These are phyloP conservation scores for Slavum lentiscoides DNA, from an alignment of 2,888 invertebrate genomes.

Conservation along the genomic window DNA sequence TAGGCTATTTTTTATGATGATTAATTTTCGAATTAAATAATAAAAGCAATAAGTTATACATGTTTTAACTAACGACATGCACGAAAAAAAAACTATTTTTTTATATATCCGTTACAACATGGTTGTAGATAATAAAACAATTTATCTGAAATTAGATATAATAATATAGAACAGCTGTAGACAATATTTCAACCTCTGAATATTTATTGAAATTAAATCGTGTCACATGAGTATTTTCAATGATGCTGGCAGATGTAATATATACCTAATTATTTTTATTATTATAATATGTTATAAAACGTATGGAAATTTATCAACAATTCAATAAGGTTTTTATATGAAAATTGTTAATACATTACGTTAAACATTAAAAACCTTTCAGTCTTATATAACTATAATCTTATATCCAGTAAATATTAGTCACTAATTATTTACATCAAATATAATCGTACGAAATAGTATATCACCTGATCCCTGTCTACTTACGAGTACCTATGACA, in stretches of 20 bases:
- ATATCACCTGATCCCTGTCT: too few species aligned
- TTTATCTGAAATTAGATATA: conserved; percentile 6
- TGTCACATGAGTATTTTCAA: neutral
- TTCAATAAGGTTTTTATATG: too few species aligned
- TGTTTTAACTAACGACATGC: conserved; percentile 5
- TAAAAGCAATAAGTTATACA: neutral
- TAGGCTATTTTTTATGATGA: neutral
- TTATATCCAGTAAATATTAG: too few species aligned
- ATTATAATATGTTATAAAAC: neutral
- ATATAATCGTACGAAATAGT: too few species aligned
- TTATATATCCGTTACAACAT: conserved; percentile 8
- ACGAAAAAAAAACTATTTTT: neutral
- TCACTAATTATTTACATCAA: too few species aligned
- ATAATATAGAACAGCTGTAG: neutral
- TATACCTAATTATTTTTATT: too few species aligned
- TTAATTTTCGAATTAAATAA: neutral
- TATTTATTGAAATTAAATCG: neutral
- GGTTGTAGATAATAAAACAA: neutral
- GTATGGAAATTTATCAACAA: too few species aligned
- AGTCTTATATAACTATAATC: too few species aligned
- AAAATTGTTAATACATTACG: too few species aligned
- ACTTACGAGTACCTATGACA: too few species aligned
- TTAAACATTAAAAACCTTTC: too few species aligned
- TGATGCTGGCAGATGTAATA: neutral
- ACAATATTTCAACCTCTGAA: neutral